Evolutionary conservation across 2,797 vertebrate species (phyloP).

Genomic region (Hydrolagus colliei): DNA sequence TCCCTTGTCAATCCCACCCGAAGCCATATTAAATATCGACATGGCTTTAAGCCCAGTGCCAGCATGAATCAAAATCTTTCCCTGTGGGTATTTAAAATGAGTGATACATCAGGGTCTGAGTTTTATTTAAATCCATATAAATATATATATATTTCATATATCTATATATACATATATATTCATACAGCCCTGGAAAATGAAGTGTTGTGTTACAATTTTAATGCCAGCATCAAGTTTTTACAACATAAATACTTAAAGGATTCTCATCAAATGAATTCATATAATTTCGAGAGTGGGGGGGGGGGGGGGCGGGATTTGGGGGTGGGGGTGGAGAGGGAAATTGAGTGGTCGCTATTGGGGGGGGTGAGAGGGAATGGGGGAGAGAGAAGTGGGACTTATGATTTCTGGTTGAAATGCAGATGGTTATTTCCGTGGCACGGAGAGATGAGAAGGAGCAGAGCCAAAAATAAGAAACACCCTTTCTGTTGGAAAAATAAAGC

Average conservation of each 20-base stretch:
- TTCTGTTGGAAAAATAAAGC: too few species aligned
- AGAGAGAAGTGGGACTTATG: too few species aligned
- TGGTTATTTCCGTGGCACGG: not conserved
- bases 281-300: too few species aligned
- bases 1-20: too few species aligned
- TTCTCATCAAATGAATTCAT: conserved; percentile 7
- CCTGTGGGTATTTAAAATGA: not conserved
- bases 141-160: too few species aligned
- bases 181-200: not conserved
- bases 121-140: not conserved
- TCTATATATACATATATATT: too few species aligned
- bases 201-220: not conserved
- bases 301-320: too few species aligned
- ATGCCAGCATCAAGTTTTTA: not conserved
- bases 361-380: not conserved
- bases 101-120: not conserved
- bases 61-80: conserved; percentile 12
- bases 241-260: conserved; percentile 21
- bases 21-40: too few species aligned
- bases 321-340: too few species aligned
- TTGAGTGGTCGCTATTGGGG: not conserved
- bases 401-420: not conserved
- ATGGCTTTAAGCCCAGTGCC: not conserved
- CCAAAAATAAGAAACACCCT: not conserved
- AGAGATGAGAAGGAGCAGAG: not conserved